Evolutionary conservation across 1,140 invertebrate genomes (phyloP).

Genomic region (Brachionus calyciflorus): DNA sequence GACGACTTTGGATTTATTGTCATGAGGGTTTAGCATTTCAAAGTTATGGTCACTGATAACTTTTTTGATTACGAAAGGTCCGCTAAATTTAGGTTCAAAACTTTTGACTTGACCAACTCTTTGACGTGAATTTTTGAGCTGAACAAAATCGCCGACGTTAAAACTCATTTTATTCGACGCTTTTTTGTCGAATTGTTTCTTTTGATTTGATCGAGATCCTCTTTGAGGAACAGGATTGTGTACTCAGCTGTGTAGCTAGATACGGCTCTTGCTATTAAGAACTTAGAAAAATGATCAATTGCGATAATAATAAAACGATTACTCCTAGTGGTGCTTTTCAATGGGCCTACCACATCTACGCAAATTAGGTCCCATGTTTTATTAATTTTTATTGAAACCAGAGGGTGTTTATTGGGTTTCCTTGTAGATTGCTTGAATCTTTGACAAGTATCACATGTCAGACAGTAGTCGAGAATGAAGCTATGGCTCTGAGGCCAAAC

Average conservation of each 20-base stretch:
- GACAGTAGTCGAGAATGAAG: conserved; percentile 7
- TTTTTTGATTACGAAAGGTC: too few species aligned
- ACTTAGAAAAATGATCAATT: conserved; percentile 37
- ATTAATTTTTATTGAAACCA: conserved; percentile 26
- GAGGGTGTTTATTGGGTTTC: background rate
- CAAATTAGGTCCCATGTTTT: conserved; percentile 9
- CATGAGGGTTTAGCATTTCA: too few species aligned
- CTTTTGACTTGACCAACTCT: too few species aligned
- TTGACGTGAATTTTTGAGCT: too few species aligned
- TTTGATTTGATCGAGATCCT: too few species aligned
- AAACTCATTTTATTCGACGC: too few species aligned
- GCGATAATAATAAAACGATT: conserved; percentile 28
- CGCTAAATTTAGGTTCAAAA: too few species aligned
- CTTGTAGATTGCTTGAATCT: too few species aligned
- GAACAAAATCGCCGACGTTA: too few species aligned
- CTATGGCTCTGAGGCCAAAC: background rate
- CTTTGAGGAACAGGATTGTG: background rate
- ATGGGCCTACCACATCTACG: conserved; percentile 27
- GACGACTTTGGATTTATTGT: too few species aligned
- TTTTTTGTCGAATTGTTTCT: too few species aligned
- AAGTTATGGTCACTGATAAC: too few species aligned
- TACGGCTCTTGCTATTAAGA: background rate
- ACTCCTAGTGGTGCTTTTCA: background rate
- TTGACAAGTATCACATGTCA: background rate
- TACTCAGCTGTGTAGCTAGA: background rate